Conservation (phyloP, 2,113 vertebrate species). For the Pachyramphus minor region DNA sequence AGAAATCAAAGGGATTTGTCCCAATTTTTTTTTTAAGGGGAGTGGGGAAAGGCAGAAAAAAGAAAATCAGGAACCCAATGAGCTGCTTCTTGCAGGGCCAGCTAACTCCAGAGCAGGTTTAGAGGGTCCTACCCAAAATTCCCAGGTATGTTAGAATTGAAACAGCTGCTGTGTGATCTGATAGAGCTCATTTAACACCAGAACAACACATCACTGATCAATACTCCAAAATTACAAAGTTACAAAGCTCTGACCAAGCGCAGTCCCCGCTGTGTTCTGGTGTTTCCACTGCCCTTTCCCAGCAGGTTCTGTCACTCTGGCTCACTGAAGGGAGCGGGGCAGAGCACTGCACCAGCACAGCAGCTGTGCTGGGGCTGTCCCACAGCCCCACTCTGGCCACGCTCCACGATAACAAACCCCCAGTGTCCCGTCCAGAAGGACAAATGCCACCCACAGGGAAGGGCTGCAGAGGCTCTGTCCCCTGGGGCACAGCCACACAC, state of each 20-base stretch:
- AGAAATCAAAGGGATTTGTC: neutral
- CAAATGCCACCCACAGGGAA: rapidly evolving
- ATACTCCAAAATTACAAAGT: neutral
- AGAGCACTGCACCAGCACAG: rapidly evolving
- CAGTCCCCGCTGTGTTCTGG: no score
- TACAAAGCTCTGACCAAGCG: neutral
- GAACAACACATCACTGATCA: neutral
- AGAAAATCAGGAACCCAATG: neutral
- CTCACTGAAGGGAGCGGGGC: rapidly evolving
- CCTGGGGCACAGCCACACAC: neutral
- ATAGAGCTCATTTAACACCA: neutral
- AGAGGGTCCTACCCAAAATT: neutral
- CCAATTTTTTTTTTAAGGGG: rapidly evolving
- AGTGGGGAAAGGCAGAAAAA: neutral
- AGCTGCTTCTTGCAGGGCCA: neutral
- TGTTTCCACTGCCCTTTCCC: neutral
- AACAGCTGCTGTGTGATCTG: neutral
- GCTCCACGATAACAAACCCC: rapidly evolving
- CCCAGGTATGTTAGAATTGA: neutral
- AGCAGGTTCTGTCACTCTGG: neutral
- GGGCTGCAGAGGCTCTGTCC: neutral
- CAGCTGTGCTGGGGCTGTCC: rapidly evolving
- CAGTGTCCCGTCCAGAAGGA: neutral
- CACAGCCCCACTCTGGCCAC: rapidly evolving
- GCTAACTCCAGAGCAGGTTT: neutral